These are phyloP conservation scores for Heterohyrax brucei DNA, from an alignment of 2,797 vertebrate species.

Conservation along the genomic window DNA sequence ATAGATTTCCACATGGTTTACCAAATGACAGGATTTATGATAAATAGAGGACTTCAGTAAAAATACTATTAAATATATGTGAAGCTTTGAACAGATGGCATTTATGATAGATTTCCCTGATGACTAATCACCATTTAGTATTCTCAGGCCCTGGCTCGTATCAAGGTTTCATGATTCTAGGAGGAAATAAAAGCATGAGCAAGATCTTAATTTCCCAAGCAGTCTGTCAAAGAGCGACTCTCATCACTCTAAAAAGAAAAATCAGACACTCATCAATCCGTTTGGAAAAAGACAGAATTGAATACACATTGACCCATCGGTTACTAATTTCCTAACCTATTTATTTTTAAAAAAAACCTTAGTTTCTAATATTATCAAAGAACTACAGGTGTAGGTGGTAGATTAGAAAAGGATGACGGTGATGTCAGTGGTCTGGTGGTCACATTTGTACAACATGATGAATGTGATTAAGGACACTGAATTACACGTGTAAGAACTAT, in stretches of 20 bases:
- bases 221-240: conserved; percentile 73
- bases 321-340: conserved; percentile 3
- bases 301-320: conserved; percentile 2
- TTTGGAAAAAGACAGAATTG: conserved; percentile 53
- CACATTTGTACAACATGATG: not conserved
- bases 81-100: conserved; percentile 80
- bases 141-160: conserved; percentile 63
- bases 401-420: not conserved
- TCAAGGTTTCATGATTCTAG: conserved; percentile 64
- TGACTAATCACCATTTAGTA: conserved; percentile 82
- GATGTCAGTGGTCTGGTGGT: not conserved
- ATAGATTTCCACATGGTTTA: conserved; percentile 75
- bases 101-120: conserved; percentile 80
- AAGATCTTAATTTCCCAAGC: conserved; percentile 79
- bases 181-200: not conserved
- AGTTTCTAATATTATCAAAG: conserved; percentile 10
- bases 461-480: not conserved
- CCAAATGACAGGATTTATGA: conserved; percentile 80
- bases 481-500: not conserved
- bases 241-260: conserved; percentile 10
- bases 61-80: conserved; percentile 79
- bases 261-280: conserved; percentile 61
- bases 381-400: not conserved
- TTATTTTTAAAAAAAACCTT: conserved; percentile 10
- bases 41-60: conserved; percentile 78